Evolutionary conservation across 2,888 invertebrate genomes (phyloP).

Genomic region (Nomada ruficornis): DNA sequence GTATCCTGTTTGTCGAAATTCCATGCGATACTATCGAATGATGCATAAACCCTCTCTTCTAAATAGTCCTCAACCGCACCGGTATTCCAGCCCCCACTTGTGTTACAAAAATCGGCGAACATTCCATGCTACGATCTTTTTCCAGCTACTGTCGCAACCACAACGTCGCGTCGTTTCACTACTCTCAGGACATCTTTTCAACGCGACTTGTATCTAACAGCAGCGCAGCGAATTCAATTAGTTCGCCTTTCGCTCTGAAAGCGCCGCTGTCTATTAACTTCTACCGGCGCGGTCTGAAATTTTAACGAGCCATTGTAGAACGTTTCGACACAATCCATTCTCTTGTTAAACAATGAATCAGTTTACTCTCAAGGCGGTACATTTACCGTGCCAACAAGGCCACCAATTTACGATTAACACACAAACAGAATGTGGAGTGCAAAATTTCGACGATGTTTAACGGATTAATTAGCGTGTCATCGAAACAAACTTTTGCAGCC

Average conservation of each 20-base stretch:
- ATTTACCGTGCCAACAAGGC: constrained; percentile 4
- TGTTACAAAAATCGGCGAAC: neutral
- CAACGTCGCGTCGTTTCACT: constrained; percentile 20
- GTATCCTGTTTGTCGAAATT: neutral
- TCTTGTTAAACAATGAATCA: constrained; percentile 9
- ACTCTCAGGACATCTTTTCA: constrained; percentile 32
- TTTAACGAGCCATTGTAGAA: constrained; percentile 39
- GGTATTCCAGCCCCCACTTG: neutral
- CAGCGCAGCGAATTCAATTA: constrained; percentile 35
- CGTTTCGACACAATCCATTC: constrained; percentile 17
- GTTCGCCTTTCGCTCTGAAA: constrained; percentile 26
- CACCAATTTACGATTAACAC: neutral
- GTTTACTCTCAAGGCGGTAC: neutral
- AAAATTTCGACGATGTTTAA: neutral
- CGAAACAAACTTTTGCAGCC: neutral
- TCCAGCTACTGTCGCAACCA: constrained; percentile 19
- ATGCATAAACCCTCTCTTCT: constrained; percentile 3
- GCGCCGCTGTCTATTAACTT: constrained; percentile 40
- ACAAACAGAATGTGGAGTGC: neutral
- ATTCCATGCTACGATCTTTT: constrained; percentile 14
- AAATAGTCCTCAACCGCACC: neutral
- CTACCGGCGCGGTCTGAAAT: constrained; percentile 27
- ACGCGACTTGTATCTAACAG: constrained; percentile 22
- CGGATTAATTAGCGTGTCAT: neutral
- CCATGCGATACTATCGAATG: neutral